Evolutionary conservation across 2,797 vertebrate species (phyloP).

Genomic region (Aldrovandia affinis): DNA sequence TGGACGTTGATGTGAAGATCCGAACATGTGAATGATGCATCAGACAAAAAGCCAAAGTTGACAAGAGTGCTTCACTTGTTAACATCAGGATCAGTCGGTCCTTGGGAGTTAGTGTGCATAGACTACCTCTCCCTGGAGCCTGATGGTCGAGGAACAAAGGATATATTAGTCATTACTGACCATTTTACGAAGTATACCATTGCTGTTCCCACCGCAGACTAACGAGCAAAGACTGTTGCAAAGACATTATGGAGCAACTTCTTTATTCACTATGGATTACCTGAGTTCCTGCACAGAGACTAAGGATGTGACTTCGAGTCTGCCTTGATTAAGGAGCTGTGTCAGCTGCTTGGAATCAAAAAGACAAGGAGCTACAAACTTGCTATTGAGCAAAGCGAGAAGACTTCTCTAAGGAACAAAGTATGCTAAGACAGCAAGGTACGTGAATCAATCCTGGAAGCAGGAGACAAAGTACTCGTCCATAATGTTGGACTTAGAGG

Average conservation of each 20-base stretch:
- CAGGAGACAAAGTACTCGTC: no score
- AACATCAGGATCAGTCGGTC: not conserved
- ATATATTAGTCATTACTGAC: slow-evolving; percentile 25
- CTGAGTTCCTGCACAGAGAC: no score
- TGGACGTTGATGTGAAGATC: not conserved
- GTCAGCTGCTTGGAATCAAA: slow-evolving; percentile 1
- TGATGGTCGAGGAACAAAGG: not conserved
- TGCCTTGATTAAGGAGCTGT: not conserved
- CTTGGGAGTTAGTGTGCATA: slow-evolving; percentile 2
- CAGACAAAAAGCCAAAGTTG: not conserved
- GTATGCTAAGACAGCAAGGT: not conserved
- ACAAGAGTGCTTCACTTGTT: not conserved
- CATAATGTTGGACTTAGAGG: no score
- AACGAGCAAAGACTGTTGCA: slow-evolving; percentile 21
- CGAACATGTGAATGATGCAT: not conserved
- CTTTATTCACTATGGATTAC: no score
- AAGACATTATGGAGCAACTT: slow-evolving; percentile 24
- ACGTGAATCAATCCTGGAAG: no score
- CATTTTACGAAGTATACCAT: slow-evolving; percentile 29
- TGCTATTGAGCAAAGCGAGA: slow-evolving; percentile 17
- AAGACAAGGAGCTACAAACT: slow-evolving; percentile 10
- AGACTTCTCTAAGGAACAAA: not conserved
- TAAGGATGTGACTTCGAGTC: slow-evolving; percentile 33
- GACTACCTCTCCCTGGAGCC: slow-evolving; percentile 11
- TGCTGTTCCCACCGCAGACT: not conserved